A percentile compares a stretch with the other conserved stretches of the same genome.
Conservation (phyloP, 2,888 invertebrate species). For the Rhopalosiphum nymphaeae region DNA sequence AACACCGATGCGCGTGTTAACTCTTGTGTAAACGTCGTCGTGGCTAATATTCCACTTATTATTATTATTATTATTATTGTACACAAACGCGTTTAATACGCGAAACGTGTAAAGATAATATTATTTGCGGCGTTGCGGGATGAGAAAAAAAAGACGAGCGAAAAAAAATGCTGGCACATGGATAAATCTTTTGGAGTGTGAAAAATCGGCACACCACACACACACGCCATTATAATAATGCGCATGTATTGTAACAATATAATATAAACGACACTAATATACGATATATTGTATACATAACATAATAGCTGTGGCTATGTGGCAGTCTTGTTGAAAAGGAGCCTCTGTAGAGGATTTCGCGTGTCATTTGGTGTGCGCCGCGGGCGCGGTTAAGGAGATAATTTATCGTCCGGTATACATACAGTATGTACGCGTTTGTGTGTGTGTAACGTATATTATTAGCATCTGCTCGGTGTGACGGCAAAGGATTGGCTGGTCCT, state of each 20-base stretch:
- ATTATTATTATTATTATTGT: neutral
- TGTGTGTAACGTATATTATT: neutral
- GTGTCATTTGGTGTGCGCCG: slow-evolving; percentile 34
- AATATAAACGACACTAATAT: slow-evolving; percentile 9
- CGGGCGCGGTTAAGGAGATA: slow-evolving; percentile 45
- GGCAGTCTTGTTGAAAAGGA: neutral
- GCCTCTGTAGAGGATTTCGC: slow-evolving; percentile 23
- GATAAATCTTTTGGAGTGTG: slow-evolving; percentile 58
- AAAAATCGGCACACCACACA: slow-evolving; percentile 38
- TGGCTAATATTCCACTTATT: slow-evolving; percentile 39
- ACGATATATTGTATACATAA: neutral
- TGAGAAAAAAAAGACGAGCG: neutral
- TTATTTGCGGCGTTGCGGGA: neutral
- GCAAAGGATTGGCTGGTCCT: slow-evolving; percentile 57
- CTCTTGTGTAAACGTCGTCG: neutral
- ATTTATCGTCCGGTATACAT: slow-evolving; percentile 40
- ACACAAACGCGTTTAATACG: neutral
- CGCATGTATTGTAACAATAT: neutral
- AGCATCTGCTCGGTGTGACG: slow-evolving; percentile 48
- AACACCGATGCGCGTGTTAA: neutral
- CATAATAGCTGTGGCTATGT: neutral
- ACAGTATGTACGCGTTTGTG: too few relatives aligned
- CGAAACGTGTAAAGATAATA: neutral
- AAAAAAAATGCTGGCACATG: slow-evolving; percentile 2
- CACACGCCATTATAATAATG: neutral